Percentiles rank a stretch among this genome's conserved stretches.
Conservation (phyloP, 2,888 invertebrate species). For the Actias luna region DNA sequence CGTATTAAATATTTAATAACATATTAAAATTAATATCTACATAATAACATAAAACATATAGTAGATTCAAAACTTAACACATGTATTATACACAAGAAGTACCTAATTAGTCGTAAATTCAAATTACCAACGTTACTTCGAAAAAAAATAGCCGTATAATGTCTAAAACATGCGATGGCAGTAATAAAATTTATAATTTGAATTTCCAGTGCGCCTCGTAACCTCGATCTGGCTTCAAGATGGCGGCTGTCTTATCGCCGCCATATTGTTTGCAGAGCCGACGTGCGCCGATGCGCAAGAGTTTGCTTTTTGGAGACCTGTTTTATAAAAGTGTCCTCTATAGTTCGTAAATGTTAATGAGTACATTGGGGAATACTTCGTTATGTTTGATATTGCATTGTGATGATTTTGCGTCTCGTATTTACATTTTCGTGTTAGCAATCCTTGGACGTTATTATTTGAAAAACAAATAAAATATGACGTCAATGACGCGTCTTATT, state of each 20-base stretch:
- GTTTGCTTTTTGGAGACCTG: constrained; percentile 74
- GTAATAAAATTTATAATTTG: constrained; percentile 65
- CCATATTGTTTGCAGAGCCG: constrained; percentile 68
- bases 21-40: not conserved
- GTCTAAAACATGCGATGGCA: constrained; percentile 7
- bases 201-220: constrained; percentile 63
- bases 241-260: constrained; percentile 74
- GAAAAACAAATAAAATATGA: constrained; percentile 9
- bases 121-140: constrained; percentile 2
- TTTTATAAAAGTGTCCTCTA: constrained; percentile 66
- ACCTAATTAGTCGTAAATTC: not conserved
- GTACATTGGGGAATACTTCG: constrained; percentile 31
- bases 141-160: constrained; percentile 14
- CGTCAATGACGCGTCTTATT: constrained; percentile 5
- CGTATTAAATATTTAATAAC: no score
- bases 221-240: constrained; percentile 73
- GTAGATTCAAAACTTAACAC: not conserved
- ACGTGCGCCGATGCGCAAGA: constrained; percentile 67
- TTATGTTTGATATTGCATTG: constrained; percentile 5
- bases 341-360: constrained; percentile 63
- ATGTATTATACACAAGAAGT: not conserved
- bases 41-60: no score
- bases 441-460: constrained; percentile 11
- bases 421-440: constrained; percentile 12
- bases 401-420: constrained; percentile 9